A percentile compares a stretch with the other conserved stretches of the same genome.
Evolutionary conservation across 2,888 invertebrate genomes (phyloP).

Genomic region (Calliopum simillimum): DNA sequence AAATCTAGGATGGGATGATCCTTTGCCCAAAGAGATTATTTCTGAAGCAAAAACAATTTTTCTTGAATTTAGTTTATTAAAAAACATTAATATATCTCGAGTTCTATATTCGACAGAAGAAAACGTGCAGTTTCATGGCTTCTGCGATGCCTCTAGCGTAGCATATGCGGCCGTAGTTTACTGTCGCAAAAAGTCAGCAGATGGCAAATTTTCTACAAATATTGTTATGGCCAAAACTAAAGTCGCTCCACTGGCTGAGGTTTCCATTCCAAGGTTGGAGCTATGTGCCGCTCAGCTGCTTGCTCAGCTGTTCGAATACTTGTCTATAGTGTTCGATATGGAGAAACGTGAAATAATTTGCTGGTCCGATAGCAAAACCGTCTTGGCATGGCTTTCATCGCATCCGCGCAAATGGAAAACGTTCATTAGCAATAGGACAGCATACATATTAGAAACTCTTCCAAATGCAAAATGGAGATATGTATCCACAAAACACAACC

Average conservation of each 20-base stretch:
- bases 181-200: slow-evolving; percentile 2
- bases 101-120: not conserved
- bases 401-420: too few relatives aligned
- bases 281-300: too few relatives aligned
- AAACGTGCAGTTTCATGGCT: slow-evolving; percentile 25
- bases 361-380: too few relatives aligned
- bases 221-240: slow-evolving; percentile 12
- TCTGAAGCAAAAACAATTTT: slow-evolving; percentile 24
- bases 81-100: too few relatives aligned
- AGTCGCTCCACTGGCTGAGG: slow-evolving; percentile 20
- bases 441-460: too few relatives aligned
- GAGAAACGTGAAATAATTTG: too few relatives aligned
- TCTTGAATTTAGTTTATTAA: slow-evolving; percentile 19
- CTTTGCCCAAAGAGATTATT: not conserved
- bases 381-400: too few relatives aligned
- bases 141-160: slow-evolving; percentile 28
- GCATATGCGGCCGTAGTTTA: slow-evolving; percentile 23
- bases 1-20: slow-evolving; percentile 5
- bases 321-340: too few relatives aligned
- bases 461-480: too few relatives aligned
- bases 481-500: slow-evolving; percentile 6
- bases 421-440: too few relatives aligned
- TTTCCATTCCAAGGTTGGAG: slow-evolving; percentile 24
- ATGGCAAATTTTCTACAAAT: not conserved
- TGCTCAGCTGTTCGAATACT: too few relatives aligned